phyloP scores from a whole-genome alignment of 2,888 invertebrate species.

The Eristalis intricaria region DNA sequence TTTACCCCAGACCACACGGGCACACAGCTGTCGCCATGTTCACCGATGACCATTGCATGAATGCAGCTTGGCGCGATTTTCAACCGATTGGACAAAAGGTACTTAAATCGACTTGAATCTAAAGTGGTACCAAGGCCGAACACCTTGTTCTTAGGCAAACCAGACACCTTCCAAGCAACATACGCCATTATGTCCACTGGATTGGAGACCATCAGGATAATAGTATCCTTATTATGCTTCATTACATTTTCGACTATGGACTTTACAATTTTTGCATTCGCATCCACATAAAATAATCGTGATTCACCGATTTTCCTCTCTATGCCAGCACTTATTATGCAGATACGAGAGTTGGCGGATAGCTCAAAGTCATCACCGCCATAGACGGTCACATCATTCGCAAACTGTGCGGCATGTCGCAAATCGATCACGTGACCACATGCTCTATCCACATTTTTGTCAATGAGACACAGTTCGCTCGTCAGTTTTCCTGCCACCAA shows the following conservation, averaged over 20 bases:
- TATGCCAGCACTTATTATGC: constrained; percentile 91
- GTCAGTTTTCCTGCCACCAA: constrained; percentile 90
- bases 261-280: constrained; percentile 91
- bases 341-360: constrained; percentile 18
- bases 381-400: constrained; percentile 88
- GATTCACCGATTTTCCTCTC: constrained; percentile 91
- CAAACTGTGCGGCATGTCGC: constrained; percentile 90
- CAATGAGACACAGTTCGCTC: constrained; percentile 89
- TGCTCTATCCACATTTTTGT: constrained; percentile 88
- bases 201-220: constrained; percentile 91
- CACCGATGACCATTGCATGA: constrained; percentile 94
- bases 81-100: constrained; percentile 87
- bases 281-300: constrained; percentile 89
- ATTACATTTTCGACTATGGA: constrained; percentile 85
- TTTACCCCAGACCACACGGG: constrained; percentile 93
- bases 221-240: constrained; percentile 88
- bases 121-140: constrained; percentile 94
- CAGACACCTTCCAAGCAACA: constrained; percentile 93
- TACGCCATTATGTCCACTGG: constrained; percentile 93
- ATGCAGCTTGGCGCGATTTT: constrained; percentile 89
- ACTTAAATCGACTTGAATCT: constrained; percentile 92
- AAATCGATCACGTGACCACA: constrained; percentile 93
- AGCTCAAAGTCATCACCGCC: constrained; percentile 85
- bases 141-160: constrained; percentile 89
- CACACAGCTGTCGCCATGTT: constrained; percentile 92